Conservation (phyloP, 1,140 invertebrate species). For the Drosophila lowei region DNA sequence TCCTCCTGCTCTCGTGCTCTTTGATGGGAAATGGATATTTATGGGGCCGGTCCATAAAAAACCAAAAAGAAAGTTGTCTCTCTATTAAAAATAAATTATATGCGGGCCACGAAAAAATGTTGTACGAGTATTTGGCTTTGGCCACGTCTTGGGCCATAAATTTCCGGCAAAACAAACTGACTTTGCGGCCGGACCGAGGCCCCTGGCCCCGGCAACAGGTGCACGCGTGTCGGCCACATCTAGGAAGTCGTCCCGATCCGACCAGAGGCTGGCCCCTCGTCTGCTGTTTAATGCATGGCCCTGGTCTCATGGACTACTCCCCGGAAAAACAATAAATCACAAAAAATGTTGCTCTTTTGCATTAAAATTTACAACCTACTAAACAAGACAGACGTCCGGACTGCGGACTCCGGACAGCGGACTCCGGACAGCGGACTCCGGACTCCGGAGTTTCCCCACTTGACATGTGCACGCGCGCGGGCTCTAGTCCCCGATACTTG, state of each 20-base stretch:
- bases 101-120: slow-evolving; percentile 55
- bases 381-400: slow-evolving; percentile 64
- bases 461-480: slow-evolving; percentile 65
- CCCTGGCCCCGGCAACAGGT: slow-evolving; percentile 57
- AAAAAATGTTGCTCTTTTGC: slow-evolving; percentile 62
- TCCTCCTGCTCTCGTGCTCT: slow-evolving; percentile 11
- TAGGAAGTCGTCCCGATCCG: slow-evolving; percentile 32
- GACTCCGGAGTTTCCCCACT: slow-evolving; percentile 17
- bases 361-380: slow-evolving; percentile 81
- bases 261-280: slow-evolving; percentile 74
- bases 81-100: slow-evolving; percentile 81
- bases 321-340: slow-evolving; percentile 61
- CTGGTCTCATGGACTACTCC: slow-evolving; percentile 37
- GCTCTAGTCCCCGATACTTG: slow-evolving; percentile 12
- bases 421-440: no score
- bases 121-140: slow-evolving; percentile 47
- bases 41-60: slow-evolving; percentile 17
- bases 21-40: slow-evolving; percentile 20
- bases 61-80: slow-evolving; percentile 59
- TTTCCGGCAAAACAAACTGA: slow-evolving; percentile 70
- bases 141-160: slow-evolving; percentile 74
- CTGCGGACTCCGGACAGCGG: neutral
- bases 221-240: slow-evolving; percentile 60
- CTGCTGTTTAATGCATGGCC: slow-evolving; percentile 74
- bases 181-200: slow-evolving; percentile 52